Base-by-base conservation (phyloP, 1,140 invertebrate species). In the Camponotus vicinus region DNA sequence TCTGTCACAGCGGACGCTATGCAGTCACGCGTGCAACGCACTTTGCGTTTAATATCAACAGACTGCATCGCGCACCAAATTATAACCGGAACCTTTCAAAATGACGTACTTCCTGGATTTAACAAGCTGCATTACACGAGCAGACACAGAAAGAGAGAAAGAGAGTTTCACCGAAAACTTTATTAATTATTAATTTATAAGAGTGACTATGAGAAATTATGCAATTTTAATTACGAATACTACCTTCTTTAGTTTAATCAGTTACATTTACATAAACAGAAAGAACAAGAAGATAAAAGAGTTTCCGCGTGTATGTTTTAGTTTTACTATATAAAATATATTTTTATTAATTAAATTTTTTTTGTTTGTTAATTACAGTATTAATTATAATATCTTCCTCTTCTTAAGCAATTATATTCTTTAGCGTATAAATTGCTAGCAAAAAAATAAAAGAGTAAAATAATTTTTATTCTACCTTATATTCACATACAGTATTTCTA, bases 71-170 rank as follows among this genome's bases (percentile, higher is more conserved):
- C 67, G 57, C 40, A 52, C 55, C 21, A 37, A 83, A 61, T 75
- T 73, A 83, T 75, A 83, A 83, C 69, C 79, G 27, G 40, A 84
- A 84, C 67, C 57, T 75, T 71, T 76, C 75, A 71, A 82, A 82
- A 82, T 71, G 4, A 71, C 32, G 66, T 59, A 57, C 78, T 82
- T 82, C 78, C 78, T 59, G 78, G n/a, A 82, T 70, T 82, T 82
- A 78, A 78, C 76, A 45, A 66, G 21, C 40, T 61, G 34, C 69
- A 34, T 15, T 78, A 64, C 27, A 63, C 6, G 27, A 8, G 5
- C 9, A 21, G 49, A 52, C 49, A 52, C 15, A 18, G 49, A 52
- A 52, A 52, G 49, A 52, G 49, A 18, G 15, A 52, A 52, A 52
- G 49, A 52, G 49, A 52, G 49, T 64, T 45, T 66, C 21, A 34